Conservation (phyloP, 2,113 vertebrate species). For the Callipepla squamata region DNA sequence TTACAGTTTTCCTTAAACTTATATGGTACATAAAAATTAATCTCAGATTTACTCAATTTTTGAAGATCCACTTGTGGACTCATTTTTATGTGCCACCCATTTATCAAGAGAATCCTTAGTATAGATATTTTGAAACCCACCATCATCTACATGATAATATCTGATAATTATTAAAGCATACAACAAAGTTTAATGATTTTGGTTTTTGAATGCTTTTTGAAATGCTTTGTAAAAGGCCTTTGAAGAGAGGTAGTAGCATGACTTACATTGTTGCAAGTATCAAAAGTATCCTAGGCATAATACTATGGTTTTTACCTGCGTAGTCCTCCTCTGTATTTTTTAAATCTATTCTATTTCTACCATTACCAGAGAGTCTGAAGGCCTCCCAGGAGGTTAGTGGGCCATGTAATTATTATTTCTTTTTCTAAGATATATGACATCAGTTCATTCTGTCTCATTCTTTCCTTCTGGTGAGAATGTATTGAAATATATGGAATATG, state of each 20-base stretch:
- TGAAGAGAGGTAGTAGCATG: neutral
- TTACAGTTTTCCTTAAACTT: neutral
- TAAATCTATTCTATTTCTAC: neutral
- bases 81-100: neutral
- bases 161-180: neutral
- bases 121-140: neutral
- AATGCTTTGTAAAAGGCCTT: neutral
- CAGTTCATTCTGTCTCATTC: neutral
- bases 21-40: neutral
- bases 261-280: neutral
- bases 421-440: neutral
- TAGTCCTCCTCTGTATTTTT: neutral
- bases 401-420: neutral
- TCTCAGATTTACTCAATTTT: neutral
- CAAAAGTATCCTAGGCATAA: neutral
- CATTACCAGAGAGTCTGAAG: neutral
- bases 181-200: neutral
- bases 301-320: neutral
- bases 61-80: neutral
- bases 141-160: neutral
- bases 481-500: neutral
- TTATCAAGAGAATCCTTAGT: neutral
- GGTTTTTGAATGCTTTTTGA: neutral
- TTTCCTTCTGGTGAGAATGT: neutral
- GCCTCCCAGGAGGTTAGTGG: neutral